Base-by-base conservation (phyloP, 2,797 vertebrate genomes). In the Bovichtus diacanthus region DNA sequence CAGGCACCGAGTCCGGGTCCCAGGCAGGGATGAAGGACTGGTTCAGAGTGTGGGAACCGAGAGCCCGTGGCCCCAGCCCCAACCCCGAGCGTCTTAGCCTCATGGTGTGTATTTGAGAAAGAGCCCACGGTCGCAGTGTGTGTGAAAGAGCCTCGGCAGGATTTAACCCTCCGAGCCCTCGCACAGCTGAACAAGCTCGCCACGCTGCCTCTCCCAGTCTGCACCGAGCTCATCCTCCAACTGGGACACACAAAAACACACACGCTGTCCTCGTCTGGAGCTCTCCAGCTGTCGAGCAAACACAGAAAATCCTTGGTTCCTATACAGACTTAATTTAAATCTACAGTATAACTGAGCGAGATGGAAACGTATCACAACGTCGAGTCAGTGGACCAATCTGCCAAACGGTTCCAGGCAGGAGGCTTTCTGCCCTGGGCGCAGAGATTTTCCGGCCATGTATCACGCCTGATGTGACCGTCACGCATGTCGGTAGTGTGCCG, bases 161-260 rank as follows among this genome's bases (percentile, higher is more conserved):
- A 86, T 91, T 93, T 91, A 94, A 95, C 93, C 93, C 93, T 88
- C 83, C 61, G 82, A 92, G 93, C 90, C 92, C 91, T 94, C 51
- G 51, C 65, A 68, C 94, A 95, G 95, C 93, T 94, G 93, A 92
- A 92, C 92, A 95, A 95, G 94, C 93, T 92, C 70, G 72, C 85
- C 86, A 68, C 66, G 72, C 88, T 46, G 90, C 81, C 87, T 92
- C 85, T 91, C 87, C 79, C 82, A 59, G 74, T 85, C 89, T 84
- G 64, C 80, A 76, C 82, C 41, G 50, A 31, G 87, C 84, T 86
- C 88, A 83, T 91, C 82, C 82, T 92, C 90, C 91, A 89, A 87
- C 90, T 90, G 91, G 90, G 88, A 90, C 77, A 65, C 87, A 89
- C 83, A 84, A 78, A 92, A 91, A 90, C 86, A 91, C 81, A 79